Base-by-base conservation (phyloP, 1,140 invertebrate species). In the Dinoponera quadriceps region DNA sequence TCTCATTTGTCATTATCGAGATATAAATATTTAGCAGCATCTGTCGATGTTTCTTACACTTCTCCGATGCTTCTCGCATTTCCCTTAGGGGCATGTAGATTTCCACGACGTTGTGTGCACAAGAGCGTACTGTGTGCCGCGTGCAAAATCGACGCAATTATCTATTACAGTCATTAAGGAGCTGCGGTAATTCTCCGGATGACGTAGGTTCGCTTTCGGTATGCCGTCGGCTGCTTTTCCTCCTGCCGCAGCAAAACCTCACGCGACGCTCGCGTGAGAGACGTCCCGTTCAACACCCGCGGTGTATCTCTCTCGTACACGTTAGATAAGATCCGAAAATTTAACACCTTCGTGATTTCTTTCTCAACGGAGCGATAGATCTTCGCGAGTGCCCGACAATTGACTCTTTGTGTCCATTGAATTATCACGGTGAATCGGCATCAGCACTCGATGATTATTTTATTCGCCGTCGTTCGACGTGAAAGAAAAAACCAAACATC, bases 81-180 rank as follows among this genome's bases (percentile, higher is more conserved):
- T 29, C 29, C 14, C 14, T 22, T 20, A 22, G 18, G 11, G 13
- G 7, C 49, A 38, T 16, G 4, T 27, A 57, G 7, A 29, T 78
- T 44, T 25, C 27, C 14, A 13, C 49, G 13, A 68, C 5, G 44
- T 7, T 27, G 29, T 54, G n/a, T 77, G 22, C 29, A 66, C n/a
- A 69, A 69, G 22, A n/a, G 0, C 49, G 3, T 25, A 55, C 9
- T 66, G 33, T 55, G 11, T 54, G 20, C 49, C 38, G 49, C 51
- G 22, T 44, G 51, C 14, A 57, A 80, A 68, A 7, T 27, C 49
- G 3, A 44, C 29, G 20, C 44, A 22, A 44, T 69, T 69, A 80
- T 48, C 63, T 78, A 78, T 78, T 55, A 16, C 22, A 13, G 51
- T 59, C 22, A 71, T 59, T 80, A 57, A 69, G 18, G 25, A 80